Evolutionary conservation across 1,140 invertebrate species (phyloP).

Genomic region (Orchestia grillus): DNA sequence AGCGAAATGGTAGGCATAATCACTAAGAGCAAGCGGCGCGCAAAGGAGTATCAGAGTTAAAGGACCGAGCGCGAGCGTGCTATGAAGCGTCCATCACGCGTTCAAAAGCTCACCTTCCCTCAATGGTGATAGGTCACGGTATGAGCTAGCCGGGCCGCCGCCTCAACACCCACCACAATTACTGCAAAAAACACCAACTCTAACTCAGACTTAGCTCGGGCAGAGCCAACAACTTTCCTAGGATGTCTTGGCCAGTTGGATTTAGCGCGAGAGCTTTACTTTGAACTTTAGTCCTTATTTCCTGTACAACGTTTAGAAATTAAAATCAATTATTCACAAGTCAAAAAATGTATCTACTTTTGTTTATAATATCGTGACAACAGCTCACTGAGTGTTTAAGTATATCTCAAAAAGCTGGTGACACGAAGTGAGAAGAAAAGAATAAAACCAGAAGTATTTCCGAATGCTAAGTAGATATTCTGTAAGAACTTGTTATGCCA

Average conservation of each 20-base stretch:
- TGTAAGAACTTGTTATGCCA: background rate
- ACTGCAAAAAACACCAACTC: slow-evolving; percentile 29
- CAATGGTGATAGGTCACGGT: slow-evolving; percentile 52
- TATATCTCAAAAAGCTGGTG: background rate
- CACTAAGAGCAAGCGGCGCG: slow-evolving; percentile 27
- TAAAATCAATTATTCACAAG: background rate
- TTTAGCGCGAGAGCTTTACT: background rate
- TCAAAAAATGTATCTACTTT: background rate
- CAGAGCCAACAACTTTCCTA: background rate
- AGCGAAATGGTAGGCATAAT: slow-evolving; percentile 46
- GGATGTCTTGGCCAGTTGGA: background rate
- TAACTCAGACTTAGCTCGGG: background rate
- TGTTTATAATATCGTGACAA: background rate
- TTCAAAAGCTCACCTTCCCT: slow-evolving; percentile 47
- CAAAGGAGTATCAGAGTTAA: slow-evolving; percentile 43
- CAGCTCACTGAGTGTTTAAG: background rate
- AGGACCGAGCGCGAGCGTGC: slow-evolving; percentile 23
- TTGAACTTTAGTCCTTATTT: background rate
- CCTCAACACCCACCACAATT: slow-evolving; percentile 43
- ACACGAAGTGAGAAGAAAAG: background rate
- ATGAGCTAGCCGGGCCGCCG: background rate
- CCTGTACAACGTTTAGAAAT: background rate
- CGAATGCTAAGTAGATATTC: too few relatives aligned
- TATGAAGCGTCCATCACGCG: slow-evolving; percentile 33
- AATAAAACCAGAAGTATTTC: background rate